Evolutionary conservation across 2,888 invertebrate genomes (phyloP).

Genomic region (Laspeyria flexula): DNA sequence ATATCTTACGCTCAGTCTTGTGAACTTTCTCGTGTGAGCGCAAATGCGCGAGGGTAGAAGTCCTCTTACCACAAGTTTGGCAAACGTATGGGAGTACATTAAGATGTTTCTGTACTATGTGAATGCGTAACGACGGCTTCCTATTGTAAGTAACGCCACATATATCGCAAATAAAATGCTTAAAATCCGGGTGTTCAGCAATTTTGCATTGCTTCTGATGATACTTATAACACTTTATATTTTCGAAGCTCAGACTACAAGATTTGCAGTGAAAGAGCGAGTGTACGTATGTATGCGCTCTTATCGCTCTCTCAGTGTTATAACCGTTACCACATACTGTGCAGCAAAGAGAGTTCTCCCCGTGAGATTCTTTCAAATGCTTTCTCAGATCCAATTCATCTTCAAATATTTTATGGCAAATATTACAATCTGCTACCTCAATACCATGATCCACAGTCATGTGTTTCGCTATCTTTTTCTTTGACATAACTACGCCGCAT

Average conservation of each 20-base stretch:
- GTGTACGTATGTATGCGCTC: slow-evolving; percentile 66
- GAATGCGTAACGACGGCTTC: slow-evolving; percentile 70
- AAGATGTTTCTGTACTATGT: slow-evolving; percentile 74
- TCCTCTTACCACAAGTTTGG: slow-evolving; percentile 68
- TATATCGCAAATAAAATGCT: slow-evolving; percentile 61
- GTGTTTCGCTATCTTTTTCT: slow-evolving; percentile 58
- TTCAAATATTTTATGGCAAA: slow-evolving; percentile 61
- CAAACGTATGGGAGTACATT: slow-evolving; percentile 69
- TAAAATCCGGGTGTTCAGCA: slow-evolving; percentile 6
- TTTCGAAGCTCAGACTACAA: slow-evolving; percentile 66
- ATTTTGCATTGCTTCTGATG: slow-evolving; percentile 58
- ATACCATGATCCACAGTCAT: slow-evolving; percentile 50
- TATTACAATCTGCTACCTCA: slow-evolving; percentile 45
- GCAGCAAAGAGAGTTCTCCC: slow-evolving; percentile 47
- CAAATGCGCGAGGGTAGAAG: slow-evolving; percentile 67
- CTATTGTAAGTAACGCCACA: slow-evolving; percentile 67
- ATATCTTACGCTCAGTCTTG: slow-evolving; percentile 53
- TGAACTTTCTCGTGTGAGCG: slow-evolving; percentile 66
- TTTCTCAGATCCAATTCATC: slow-evolving; percentile 25
- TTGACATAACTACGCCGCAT: slow-evolving; percentile 57
- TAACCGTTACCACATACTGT: slow-evolving; percentile 62
- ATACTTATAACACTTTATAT: slow-evolving; percentile 64
- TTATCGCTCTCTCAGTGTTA: slow-evolving; percentile 57
- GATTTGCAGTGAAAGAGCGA: slow-evolving; percentile 62
- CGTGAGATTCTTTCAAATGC: slow-evolving; percentile 53